Base-by-base conservation (phyloP, 2,888 invertebrate species). In the Apodemia hepburni region DNA sequence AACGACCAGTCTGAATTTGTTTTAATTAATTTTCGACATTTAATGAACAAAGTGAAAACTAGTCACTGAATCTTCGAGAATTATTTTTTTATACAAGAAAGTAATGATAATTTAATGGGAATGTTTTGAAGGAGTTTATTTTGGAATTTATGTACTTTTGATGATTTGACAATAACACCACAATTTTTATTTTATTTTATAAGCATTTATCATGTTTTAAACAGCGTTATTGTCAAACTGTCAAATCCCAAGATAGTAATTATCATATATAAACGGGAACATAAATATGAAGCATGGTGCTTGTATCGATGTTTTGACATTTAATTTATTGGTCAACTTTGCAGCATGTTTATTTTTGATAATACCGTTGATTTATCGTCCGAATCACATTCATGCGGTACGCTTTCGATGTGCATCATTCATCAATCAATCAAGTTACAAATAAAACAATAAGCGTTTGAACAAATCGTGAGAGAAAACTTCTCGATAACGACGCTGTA, bases 401-500 rank as follows among this genome's bases (percentile, higher is more conserved):
- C 75, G 87, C 89, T 89, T 88, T 88, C 73, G 78, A 85, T 87
- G 84, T 89, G 78, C 81, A 85, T 83, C 69, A 74, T 66, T 74
- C 75, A 80, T 79, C 75, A 76, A 79, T 42, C 42, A 42, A 42
- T 80, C 71, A 73, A 73, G 59, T 63, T 64, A 60, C 64, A 65
- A 66, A 65, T 66, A 49, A 42, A 42, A 65, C 64, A 68, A 66
- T 63, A 65, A 65, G 61, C n/a, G 60, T 58, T 58, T 58, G 42
- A 65, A 64, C 60, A 61, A 64, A 38, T 47, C 18, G 54, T 54
- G 27, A 49, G 59, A 35, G 62, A 58, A 49, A 49, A 61, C 45
- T 59, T 64, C 58, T 65, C 38, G 22, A 54, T 51, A 57, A 61
- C 18, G 67, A 61, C 57, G 63, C 60, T 59, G 58, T 62, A 62